A percentile compares a stretch with the other conserved stretches of the same genome.
Conservation (phyloP, 2,113 vertebrate species). For the Suncus etruscus region DNA sequence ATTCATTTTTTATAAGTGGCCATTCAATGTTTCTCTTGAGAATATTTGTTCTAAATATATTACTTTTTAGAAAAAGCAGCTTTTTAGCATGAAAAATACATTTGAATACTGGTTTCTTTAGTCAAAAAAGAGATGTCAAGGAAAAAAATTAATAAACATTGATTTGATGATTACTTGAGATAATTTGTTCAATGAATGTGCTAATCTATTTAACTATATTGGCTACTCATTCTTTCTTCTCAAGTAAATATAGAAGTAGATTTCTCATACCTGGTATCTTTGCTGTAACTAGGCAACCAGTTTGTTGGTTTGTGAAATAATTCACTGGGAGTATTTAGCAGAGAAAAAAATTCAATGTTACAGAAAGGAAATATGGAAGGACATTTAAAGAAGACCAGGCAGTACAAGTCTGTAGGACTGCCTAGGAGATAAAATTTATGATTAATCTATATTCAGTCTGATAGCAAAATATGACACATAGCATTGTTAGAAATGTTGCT, state of each 20-base stretch:
- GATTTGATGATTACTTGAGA: not conserved
- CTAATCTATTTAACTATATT: not conserved
- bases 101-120: not conserved
- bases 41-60: not conserved
- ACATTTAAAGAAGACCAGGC: no score
- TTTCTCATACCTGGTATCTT: not conserved
- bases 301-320: no score
- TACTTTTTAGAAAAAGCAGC: not conserved
- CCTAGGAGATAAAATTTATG: no score
- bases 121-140: not conserved
- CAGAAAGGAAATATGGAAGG: no score
- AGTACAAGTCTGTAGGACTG: no score
- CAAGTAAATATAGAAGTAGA: not conserved
- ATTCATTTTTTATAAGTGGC: no score
- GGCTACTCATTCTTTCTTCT: not conserved
- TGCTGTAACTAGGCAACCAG: no score
- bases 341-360: no score
- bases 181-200: not conserved
- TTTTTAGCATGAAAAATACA: not conserved
- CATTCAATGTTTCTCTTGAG: not conserved
- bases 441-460: no score
- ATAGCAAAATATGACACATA: no score
- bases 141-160: not conserved
- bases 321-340: no score
- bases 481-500: no score